Evolutionary conservation across 2,888 invertebrate genomes (phyloP), one percentile per base, ranked within the genome.

Genomic region (Entomobrya proxima): DNA sequence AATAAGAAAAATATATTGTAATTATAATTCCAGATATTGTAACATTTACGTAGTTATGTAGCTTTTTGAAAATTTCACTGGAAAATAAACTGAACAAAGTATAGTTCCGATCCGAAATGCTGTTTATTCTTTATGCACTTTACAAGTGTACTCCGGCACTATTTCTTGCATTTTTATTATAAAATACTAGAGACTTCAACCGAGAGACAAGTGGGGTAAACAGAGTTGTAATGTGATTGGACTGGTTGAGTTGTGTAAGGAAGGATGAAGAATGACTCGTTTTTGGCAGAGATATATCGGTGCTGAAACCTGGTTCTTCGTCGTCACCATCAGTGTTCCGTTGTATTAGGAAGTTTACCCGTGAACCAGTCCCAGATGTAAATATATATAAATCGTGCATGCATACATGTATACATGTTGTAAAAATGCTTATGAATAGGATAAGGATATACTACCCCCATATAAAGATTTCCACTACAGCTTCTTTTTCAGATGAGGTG

Each of bases 261-360:
- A 78, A 72, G 84, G 72, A 84, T 84, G 84, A 84, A 72, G 84
- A 78, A 77, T 78, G 58, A 84, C 78, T 84, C 40, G 83, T 35
- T 77, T 82, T 84, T 84, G 78, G 84, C 84, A 84, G 76, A 84
- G 77, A 84, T 78, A 84, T 84, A 78, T 84, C 78, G 72, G 69
- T 78, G 58, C 72, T 69, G 78, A 72, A 78, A 84, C 50, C 58
- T 44, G 40, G 77, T 64, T 55, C 72, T 47, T 74, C 55, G 69
- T 76, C 76, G 76, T 69, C 72, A 44, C 50, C 50, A 27, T 30
- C 30, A 52, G 64, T 78, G 78, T 78, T 35, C 35, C 58, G 61
- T 32, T 27, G 7, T 76, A 58, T 18, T 52, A 64, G 37, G 37
- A 18, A 37, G 11, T 40, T 47, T 47, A 47, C 47, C 13, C 13